Conservation (phyloP, 2,797 vertebrate genomes). For the Halcyon badia region DNA sequence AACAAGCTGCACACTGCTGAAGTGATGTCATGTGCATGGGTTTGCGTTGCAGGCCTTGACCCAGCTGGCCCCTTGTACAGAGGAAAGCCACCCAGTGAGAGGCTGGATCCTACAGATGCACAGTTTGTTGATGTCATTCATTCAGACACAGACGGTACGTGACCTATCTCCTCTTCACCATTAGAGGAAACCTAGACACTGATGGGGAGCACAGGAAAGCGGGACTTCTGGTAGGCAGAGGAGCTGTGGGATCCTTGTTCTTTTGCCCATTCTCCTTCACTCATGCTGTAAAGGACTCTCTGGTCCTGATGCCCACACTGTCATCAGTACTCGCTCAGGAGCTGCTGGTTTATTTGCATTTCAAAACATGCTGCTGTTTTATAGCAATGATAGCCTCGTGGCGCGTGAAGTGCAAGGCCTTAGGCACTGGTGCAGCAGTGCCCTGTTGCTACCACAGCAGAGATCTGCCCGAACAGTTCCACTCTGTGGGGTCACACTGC, state of each 20-base stretch:
- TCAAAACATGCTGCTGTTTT: background rate
- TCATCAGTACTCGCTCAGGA: background rate
- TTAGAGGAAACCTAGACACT: rapidly evolving
- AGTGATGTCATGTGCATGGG: rapidly evolving
- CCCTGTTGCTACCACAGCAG: background rate
- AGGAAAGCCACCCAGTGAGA: conserved; percentile 79
- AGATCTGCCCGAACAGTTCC: background rate
- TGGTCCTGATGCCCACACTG: background rate
- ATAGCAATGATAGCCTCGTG: rapidly evolving
- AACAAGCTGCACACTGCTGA: background rate
- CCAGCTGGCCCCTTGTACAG: conserved; percentile 93
- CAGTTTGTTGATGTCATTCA: conserved; percentile 96
- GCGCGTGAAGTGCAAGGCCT: background rate
- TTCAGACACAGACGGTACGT: conserved; percentile 90
- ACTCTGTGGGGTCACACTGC: rapidly evolving
- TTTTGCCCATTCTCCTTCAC: background rate
- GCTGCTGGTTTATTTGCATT: background rate
- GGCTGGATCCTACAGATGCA: conserved; percentile 91
- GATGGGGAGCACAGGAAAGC: background rate
- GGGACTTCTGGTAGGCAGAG: background rate
- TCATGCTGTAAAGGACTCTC: background rate
- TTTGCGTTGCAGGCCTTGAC: conserved; percentile 87
- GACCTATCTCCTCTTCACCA: background rate
- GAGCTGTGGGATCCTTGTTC: background rate
- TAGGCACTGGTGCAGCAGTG: background rate